Base-by-base conservation (phyloP, 2,797 vertebrate genomes). In the Xiphophorus birchmanni region DNA sequence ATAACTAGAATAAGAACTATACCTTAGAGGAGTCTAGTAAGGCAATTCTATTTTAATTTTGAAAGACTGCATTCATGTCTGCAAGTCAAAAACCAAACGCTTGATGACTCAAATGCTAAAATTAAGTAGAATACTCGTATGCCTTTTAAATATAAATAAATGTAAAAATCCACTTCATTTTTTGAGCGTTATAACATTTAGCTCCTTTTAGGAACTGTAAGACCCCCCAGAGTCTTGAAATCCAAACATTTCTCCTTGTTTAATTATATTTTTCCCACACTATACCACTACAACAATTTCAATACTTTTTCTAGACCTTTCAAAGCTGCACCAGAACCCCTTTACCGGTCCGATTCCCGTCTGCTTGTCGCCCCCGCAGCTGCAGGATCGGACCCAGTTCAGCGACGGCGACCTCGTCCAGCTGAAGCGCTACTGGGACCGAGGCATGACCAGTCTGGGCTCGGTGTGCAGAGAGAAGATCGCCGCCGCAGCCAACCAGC, bases 381-480 rank as follows among this genome's bases (percentile, higher is more conserved):
- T 99, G 86, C 98, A 99, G 94, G 98, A 99, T 91, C 96, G 98
- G 82, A 99, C 98, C 75, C 98, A 99, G 91, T 99, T 99, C 93
- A 99, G 98, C 83, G 97, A 99, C 79, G 96, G 88, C 89, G 99
- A 99, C 92, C 95, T 99, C 88, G 92, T 97, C 84, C 97, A 96
- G 29, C 96, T 99, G 88, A 99, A 99, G 96, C 97, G 97, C 84
- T 99, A 98, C 93, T 99, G 99, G 99, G 98, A 99, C 93, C 96
- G 97, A 87, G 99, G 99, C 88, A 99, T 99, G 98, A 99, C 99
- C 91, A 99, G 98, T 89, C 95, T 99, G 94, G 98, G 98, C 83
- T 99, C 98, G 44, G 97, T 99, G 83, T 99, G 99, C 95, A 96
- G 97, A 94, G 98, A 99, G 93, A 99, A 99, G 96, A 99, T 99